These are phyloP conservation scores for Dryococelus australis DNA, from an alignment of 2,888 invertebrate species.

Conservation along the genomic window DNA sequence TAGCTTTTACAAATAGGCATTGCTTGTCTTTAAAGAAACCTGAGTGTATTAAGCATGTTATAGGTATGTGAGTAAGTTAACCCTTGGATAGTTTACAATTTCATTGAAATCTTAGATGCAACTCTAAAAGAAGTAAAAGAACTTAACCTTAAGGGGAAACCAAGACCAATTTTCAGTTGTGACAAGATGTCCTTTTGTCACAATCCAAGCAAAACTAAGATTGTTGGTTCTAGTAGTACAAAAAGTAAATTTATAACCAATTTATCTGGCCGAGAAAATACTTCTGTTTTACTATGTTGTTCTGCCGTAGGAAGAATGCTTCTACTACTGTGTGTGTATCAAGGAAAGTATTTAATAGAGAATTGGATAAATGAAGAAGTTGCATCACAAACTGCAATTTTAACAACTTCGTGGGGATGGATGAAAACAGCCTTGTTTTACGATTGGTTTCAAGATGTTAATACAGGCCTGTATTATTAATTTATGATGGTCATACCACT, in stretches of 20 bases:
- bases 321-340: background rate
- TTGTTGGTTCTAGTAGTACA: background rate
- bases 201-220: background rate
- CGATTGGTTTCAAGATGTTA: background rate
- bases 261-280: slow-evolving; percentile 19
- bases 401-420: background rate
- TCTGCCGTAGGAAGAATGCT: slow-evolving; percentile 12
- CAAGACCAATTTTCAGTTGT: background rate
- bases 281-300: background rate
- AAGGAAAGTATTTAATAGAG: slow-evolving; percentile 7
- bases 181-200: background rate
- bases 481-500: slow-evolving; percentile 11
- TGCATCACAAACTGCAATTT: background rate
- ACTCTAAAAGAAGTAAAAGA: background rate
- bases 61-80: background rate
- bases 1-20: background rate
- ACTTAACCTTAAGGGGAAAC: background rate
- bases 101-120: background rate
- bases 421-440: background rate
- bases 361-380: background rate
- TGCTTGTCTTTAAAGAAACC: background rate
- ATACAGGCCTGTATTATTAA: background rate
- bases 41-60: background rate
- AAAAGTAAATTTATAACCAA: background rate
- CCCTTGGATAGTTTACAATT: background rate